Conservation (phyloP, 2,797 vertebrate species). For the Limnodromus scolopaceus region DNA sequence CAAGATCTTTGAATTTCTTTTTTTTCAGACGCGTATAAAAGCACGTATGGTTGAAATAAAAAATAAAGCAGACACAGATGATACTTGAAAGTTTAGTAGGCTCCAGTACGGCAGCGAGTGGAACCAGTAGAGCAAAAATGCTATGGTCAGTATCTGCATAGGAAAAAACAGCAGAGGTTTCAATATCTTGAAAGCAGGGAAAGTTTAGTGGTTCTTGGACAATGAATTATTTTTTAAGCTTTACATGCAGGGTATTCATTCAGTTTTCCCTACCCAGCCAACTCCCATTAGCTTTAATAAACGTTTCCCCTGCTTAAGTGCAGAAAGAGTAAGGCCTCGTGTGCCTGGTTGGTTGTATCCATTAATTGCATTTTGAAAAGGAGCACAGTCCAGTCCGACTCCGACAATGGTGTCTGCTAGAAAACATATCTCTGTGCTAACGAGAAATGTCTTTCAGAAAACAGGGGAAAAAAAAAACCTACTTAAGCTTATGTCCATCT, state of each 20-base stretch:
- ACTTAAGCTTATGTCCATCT: not conserved
- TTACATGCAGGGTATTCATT: not conserved
- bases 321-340: not conserved
- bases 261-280: not conserved
- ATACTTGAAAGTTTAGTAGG: slow-evolving; percentile 44
- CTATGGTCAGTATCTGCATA: not conserved
- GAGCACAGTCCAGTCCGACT: not conserved
- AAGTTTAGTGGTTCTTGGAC: not conserved
- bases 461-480: not conserved
- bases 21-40: slow-evolving; percentile 53
- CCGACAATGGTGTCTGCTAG: accelerated
- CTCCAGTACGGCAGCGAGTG: not conserved
- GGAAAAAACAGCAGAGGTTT: not conserved
- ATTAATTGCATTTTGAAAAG: slow-evolving; percentile 30
- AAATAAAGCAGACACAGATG: slow-evolving; percentile 67
- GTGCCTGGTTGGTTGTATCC: not conserved
- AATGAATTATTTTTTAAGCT: not conserved
- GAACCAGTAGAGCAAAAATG: not conserved
- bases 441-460: not conserved
- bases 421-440: not conserved
- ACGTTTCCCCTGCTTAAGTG: not conserved
- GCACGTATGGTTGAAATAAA: slow-evolving; percentile 64
- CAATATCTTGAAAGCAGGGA: not conserved
- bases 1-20: slow-evolving; percentile 54
- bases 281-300: not conserved